Conservation (phyloP, 1,140 invertebrate genomes). For the Kradibia gibbosae region DNA sequence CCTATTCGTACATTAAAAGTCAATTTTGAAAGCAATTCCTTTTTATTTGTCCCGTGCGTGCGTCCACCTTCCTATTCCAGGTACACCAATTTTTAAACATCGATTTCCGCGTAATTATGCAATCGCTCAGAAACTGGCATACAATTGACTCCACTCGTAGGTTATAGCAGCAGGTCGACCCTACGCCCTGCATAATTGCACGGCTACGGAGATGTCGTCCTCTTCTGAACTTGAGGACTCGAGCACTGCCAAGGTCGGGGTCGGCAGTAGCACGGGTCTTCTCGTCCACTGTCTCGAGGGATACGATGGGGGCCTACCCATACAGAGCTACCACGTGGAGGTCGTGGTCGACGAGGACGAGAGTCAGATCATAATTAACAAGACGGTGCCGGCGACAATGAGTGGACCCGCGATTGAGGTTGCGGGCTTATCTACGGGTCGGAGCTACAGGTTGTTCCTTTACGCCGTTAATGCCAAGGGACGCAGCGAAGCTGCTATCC, state of each 20-base stretch:
- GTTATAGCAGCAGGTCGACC: slow-evolving; percentile 80
- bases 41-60: too few relatives aligned
- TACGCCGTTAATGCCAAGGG: slow-evolving; percentile 90
- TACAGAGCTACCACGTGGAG: slow-evolving; percentile 84
- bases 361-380: slow-evolving; percentile 57
- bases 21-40: too few relatives aligned
- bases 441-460: slow-evolving; percentile 82
- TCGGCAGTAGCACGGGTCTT: slow-evolving; percentile 63
- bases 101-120: too few relatives aligned
- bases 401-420: slow-evolving; percentile 79
- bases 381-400: slow-evolving; percentile 58
- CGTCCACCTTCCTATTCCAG: too few relatives aligned
- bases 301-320: slow-evolving; percentile 86
- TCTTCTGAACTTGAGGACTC: slow-evolving; percentile 58
- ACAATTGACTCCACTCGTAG: slow-evolving; percentile 53
- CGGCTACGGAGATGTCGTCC: slow-evolving; percentile 70
- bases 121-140: neutral
- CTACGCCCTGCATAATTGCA: slow-evolving; percentile 89
- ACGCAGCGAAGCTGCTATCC: slow-evolving; percentile 82
- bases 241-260: neutral
- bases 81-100: too few relatives aligned
- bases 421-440: slow-evolving; percentile 83
- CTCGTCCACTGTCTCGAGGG: slow-evolving; percentile 86
- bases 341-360: slow-evolving; percentile 72
- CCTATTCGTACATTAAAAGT: too few relatives aligned